A percentile compares a stretch with the other conserved stretches of the same genome.
Conservation (phyloP, 1,140 invertebrate genomes). For the Agrilus planipennis region DNA sequence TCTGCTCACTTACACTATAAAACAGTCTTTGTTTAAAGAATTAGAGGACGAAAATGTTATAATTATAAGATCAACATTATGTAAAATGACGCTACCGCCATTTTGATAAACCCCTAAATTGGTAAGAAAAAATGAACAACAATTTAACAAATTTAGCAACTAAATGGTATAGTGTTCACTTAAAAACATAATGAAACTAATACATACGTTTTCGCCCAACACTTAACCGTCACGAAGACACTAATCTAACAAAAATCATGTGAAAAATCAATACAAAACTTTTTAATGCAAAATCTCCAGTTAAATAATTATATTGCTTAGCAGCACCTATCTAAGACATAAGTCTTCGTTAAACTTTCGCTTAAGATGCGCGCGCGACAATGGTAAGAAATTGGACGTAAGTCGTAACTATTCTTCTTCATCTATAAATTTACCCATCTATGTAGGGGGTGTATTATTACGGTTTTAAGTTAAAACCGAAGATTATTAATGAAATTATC, state of each 20-base stretch:
- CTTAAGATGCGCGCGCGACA: conserved; percentile 25
- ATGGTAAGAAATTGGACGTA: conserved; percentile 24
- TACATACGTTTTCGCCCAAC: conserved; percentile 7
- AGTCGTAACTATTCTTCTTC: conserved; percentile 16
- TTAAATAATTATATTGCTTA: conserved; percentile 35
- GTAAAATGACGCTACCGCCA: conserved; percentile 26
- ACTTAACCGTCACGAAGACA: conserved; percentile 2
- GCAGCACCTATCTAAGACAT: conserved; percentile 23
- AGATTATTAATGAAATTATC: not conserved
- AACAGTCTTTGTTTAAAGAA: not conserved
- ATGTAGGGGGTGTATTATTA: conserved; percentile 12
- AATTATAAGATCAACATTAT: not conserved
- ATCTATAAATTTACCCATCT: conserved; percentile 23
- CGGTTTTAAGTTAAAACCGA: conserved; percentile 5
- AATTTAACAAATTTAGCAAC: conserved; percentile 27
- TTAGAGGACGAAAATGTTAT: not conserved
- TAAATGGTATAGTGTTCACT: conserved; percentile 7
- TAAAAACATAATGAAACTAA: conserved; percentile 13
- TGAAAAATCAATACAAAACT: conserved; percentile 33
- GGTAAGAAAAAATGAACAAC: conserved; percentile 24
- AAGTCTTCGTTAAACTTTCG: conserved; percentile 20
- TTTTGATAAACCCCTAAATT: conserved; percentile 30
- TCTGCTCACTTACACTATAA: not conserved
- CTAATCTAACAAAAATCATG: conserved; percentile 20
- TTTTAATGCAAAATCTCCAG: conserved; percentile 34